A percentile compares a stretch with the other conserved stretches of the same genome.
Evolutionary conservation across 53 echinoderm and acorn worm genomes (phyloP).

Genomic region (Stichopus horrens): DNA sequence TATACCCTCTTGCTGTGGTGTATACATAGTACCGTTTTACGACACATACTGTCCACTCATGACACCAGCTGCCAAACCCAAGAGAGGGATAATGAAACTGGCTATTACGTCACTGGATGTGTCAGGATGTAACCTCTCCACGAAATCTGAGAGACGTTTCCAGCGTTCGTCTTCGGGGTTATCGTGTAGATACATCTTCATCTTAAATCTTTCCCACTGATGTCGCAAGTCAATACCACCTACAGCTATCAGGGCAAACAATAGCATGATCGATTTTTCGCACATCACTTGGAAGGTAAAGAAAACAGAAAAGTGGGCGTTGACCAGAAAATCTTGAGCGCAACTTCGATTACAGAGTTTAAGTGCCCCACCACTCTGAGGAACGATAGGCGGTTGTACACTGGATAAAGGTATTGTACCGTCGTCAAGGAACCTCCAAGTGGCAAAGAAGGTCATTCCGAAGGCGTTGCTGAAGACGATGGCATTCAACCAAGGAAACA

Average conservation of each 20-base stretch:
- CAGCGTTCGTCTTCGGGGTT: neutral
- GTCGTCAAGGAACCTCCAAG: neutral
- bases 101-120: neutral
- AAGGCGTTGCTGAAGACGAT: slow-evolving; percentile 16
- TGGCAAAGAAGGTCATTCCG: neutral
- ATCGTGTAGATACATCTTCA: slow-evolving; percentile 9
- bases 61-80: slow-evolving; percentile 13
- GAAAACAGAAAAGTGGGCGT: neutral
- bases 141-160: slow-evolving; percentile 17
- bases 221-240: slow-evolving; percentile 29
- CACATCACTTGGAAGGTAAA: neutral
- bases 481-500: slow-evolving; percentile 25
- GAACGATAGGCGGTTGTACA: neutral
- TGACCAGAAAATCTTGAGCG: neutral
- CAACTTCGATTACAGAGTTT: neutral
- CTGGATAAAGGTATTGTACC: neutral
- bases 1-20: too few relatives aligned
- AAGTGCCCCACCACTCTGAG: neutral
- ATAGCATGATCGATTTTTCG: neutral
- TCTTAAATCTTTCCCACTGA: slow-evolving; percentile 32
- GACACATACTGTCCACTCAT: neutral
- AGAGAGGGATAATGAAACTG: neutral
- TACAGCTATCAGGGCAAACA: neutral
- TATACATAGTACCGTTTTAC: neutral
- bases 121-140: slow-evolving; percentile 3